A percentile compares a stretch with the other conserved stretches of the same genome.
Conservation (phyloP, 35 echinoderm and acorn worm species). For the Ophiothrix spiculata region DNA sequence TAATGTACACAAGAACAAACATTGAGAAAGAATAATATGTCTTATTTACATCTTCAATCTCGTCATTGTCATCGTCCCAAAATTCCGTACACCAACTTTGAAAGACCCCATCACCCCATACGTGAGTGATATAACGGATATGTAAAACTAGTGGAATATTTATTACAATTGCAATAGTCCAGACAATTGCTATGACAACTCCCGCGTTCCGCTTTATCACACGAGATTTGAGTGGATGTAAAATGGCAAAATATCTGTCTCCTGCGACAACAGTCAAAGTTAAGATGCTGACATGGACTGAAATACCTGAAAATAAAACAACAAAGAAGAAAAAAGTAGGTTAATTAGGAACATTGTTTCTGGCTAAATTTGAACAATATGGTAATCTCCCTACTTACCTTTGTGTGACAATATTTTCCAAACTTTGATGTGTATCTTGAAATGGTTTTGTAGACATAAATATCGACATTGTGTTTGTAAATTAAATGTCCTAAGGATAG, state of each 20-base stretch:
- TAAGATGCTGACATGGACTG: slow-evolving; percentile 90
- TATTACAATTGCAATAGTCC: slow-evolving; percentile 58
- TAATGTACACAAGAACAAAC: slow-evolving; percentile 60
- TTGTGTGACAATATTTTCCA: too few relatives aligned
- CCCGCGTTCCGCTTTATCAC: slow-evolving; percentile 80
- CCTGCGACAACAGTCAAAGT: slow-evolving; percentile 80
- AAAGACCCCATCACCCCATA: slow-evolving; percentile 45
- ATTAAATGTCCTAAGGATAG: too few relatives aligned
- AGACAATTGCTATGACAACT: slow-evolving; percentile 56
- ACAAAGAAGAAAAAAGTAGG: background rate
- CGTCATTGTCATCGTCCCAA: slow-evolving; percentile 35
- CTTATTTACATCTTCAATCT: background rate
- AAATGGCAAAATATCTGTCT: slow-evolving; percentile 89
- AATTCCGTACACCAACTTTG: slow-evolving; percentile 48
- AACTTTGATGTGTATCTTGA: too few relatives aligned
- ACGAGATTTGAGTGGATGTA: slow-evolving; percentile 83
- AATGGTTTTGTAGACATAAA: too few relatives aligned
- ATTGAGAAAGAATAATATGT: slow-evolving; percentile 52
- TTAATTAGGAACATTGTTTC: too few relatives aligned
- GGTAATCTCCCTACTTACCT: too few relatives aligned
- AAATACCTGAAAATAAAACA: slow-evolving; percentile 56
- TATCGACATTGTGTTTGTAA: too few relatives aligned
- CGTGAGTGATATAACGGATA: slow-evolving; percentile 3
- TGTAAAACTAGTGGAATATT: slow-evolving; percentile 58
- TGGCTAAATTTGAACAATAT: too few relatives aligned